phyloP scores from a whole-genome alignment of 2,888 invertebrate genomes.

The Apotomis betuletana region DNA sequence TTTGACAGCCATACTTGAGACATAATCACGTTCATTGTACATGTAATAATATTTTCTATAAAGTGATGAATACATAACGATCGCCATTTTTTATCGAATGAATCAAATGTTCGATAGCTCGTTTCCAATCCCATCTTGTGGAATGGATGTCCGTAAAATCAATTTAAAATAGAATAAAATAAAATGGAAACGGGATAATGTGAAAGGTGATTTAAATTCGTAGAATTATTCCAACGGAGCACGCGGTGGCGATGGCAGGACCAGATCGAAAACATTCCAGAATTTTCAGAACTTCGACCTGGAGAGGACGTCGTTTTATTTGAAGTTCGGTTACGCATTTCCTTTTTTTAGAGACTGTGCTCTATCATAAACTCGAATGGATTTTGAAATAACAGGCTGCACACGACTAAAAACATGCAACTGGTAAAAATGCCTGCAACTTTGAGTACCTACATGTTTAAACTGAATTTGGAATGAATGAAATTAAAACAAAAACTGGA shows the following conservation, averaged over 20 bases:
- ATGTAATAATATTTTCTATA: no score
- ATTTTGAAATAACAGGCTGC: no score
- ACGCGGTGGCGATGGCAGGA: background rate
- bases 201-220: constrained; percentile 28
- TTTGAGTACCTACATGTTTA: no score
- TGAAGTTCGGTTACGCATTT: background rate
- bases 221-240: background rate
- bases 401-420: no score
- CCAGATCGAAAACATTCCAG: background rate
- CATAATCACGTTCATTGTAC: no score
- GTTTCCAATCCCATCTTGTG: background rate
- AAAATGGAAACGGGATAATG: constrained; percentile 17
- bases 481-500: no score
- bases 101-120: background rate
- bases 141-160: constrained; percentile 12
- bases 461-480: no score
- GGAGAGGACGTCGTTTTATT: background rate
- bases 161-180: constrained; percentile 19
- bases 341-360: background rate
- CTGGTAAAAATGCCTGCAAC: no score
- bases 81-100: background rate
- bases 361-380: no score
- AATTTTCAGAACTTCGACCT: background rate
- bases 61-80: no score
- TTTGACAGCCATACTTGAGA: no score